These are phyloP conservation scores for Eledone cirrhosa DNA, from an alignment of 2,888 invertebrate genomes.

Conservation along the genomic window DNA sequence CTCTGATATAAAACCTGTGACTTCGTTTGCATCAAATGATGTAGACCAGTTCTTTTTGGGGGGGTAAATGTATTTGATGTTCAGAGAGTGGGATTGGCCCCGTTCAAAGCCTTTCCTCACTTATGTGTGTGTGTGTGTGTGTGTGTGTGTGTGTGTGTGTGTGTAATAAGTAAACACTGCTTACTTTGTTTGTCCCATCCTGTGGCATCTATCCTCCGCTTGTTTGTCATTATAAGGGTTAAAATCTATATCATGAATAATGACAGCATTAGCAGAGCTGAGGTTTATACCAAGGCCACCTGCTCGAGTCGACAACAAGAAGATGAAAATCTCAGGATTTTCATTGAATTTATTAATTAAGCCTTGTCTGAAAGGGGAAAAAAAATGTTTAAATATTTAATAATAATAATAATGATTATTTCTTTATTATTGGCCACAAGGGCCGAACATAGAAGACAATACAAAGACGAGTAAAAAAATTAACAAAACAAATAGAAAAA, in stretches of 20 bases:
- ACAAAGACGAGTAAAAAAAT: no score
- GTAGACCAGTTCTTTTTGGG: no score
- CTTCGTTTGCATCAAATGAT: no score
- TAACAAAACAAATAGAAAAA: no score
- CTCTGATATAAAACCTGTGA: no score
- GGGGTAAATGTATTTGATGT: no score
- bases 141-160: no score
- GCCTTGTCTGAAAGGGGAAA: constrained; percentile 76
- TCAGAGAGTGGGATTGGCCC: no score
- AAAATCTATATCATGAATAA: constrained; percentile 97
- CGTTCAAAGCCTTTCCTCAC: no score
- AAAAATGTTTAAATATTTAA: not conserved
- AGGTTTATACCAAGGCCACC: constrained; percentile 76
- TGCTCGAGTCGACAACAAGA: constrained; percentile 90
- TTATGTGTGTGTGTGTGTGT: no score
- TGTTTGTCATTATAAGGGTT: constrained; percentile 98
- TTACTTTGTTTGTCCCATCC: constrained; percentile 74
- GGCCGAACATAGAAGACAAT: no score
- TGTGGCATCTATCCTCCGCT: constrained; percentile 86
- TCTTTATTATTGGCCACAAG: not conserved
- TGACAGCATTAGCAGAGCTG: constrained; percentile 88
- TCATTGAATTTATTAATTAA: constrained; percentile 88
- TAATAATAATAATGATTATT: not conserved
- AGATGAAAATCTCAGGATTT: constrained; percentile 83
- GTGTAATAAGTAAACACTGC: not conserved